Base-by-base conservation (phyloP, 2,113 vertebrate genomes). In the Sinocyclocheilus anophthalmus region DNA sequence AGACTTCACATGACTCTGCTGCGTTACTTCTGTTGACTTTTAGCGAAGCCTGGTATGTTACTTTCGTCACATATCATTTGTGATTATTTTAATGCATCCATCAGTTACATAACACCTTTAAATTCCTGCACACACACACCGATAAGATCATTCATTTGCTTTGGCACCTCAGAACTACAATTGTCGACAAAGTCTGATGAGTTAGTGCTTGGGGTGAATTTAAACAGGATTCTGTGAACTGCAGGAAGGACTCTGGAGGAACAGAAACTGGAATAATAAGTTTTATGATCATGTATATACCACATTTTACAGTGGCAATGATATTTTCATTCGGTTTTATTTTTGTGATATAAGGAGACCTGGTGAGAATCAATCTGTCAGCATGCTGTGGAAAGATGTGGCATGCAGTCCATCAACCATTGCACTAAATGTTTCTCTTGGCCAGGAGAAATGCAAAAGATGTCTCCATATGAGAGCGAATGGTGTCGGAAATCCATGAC, bases 121-220 rank as follows among this genome's bases (percentile, higher is more conserved):
- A 86, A 79, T 84, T 79, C 33, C 81, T 45, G 67, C 63, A 3
- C 10, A 20, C 67, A 18, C 57, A 76, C 77, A 50, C 42, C 48
- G 59, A 86, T 86, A 79, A 79, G 85, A 79, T 80, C 81, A 84
- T 84, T 72, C 14, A 75, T 87, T 88, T 88, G 78, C 26, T 82
- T 88, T 88, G 84, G 80, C 87, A 39, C 39, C 8, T 65, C 53
- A 18, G n/a, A 5, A 59, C 70, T 16, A n/a, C 14, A 42, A 50
- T 70, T 67, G 26, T 83, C 76, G 78, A 55, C 84, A 65, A 77
- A 50, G 63, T 59, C 53, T 61, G 69, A 85, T 78, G 53, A 85
- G 86, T 88, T 87, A 87, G 86, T 81, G 45, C 81, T 84, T 24
- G 24, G 77, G 88, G 76, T n/a, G 59, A 59, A 63, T 69, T 80